Evolutionary conservation across 2,888 invertebrate species (phyloP).

Genomic region (Cerastis leucographa): DNA sequence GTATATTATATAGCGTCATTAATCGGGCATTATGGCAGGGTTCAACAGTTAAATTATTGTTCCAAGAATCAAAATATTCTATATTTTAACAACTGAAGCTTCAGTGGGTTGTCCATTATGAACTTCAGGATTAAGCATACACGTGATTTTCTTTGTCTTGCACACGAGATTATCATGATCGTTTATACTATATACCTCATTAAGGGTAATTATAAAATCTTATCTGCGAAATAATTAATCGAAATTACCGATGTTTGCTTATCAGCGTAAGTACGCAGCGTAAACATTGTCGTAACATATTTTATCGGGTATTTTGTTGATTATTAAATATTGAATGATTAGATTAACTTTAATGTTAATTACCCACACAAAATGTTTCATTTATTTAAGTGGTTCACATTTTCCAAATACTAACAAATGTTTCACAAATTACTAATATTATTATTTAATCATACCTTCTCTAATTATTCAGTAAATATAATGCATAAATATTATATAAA

Average conservation of each 20-base stretch:
- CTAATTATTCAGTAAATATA: background rate
- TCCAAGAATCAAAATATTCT: background rate
- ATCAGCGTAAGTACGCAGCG: slow-evolving; percentile 24
- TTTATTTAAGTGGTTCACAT: background rate
- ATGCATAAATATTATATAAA: background rate
- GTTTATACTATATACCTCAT: background rate
- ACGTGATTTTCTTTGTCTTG: slow-evolving; percentile 3
- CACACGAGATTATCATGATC: slow-evolving; percentile 3
- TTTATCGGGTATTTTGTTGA: slow-evolving; percentile 18
- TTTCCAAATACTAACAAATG: background rate
- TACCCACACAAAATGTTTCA: background rate
- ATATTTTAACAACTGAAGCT: background rate
- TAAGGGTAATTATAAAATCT: background rate
- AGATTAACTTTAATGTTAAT: slow-evolving; percentile 10
- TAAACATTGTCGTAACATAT: slow-evolving; percentile 8
- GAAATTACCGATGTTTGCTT: slow-evolving; percentile 2
- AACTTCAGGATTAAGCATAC: background rate
- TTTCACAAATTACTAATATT: background rate
- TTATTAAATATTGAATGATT: slow-evolving; percentile 13
- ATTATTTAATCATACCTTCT: background rate
- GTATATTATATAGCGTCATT: background rate
- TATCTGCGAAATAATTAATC: slow-evolving; percentile 21
- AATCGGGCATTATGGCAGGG: background rate
- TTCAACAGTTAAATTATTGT: background rate
- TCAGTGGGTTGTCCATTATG: background rate